Evolutionary conservation across 2,797 vertebrate genomes (phyloP), one percentile per base, ranked within the genome.

Genomic region (Xiphophorus birchmanni): DNA sequence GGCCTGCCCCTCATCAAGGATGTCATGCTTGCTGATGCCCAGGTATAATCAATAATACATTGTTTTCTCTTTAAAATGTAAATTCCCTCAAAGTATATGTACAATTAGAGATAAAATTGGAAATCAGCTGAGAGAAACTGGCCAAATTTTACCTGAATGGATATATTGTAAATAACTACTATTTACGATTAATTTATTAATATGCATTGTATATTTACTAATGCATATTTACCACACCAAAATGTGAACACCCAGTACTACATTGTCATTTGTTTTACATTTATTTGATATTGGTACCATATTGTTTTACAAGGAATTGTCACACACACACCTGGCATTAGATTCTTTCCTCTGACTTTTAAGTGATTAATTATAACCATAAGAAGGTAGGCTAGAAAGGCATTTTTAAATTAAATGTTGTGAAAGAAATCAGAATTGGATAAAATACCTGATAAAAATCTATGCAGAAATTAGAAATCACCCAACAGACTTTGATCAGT

Each of bases 1-100:
- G 98, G 98, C 82, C 95, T 96, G 81, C 98, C 98, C 85, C 97
- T 97, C 86, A 99, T 99, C 94, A 98, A 97, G 95, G 98, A 99
- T 15, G 92, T 99, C 93, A 99, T 99, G 98, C 95, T 99, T 90
- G 97, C 98, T 0, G 98, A 99, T 0, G 98, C 98, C 88, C 98
- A 99, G 98, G 98, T 99, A 91, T 90, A 94, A 82, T 17, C 71
- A 32, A 58, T 17, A 73, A 47, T 47, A 29, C 23, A 7, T n/a
- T 29, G 7, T 29, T 73, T 73, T 73, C 3, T 73, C 69, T 47
- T 47, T 73, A 29, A 29, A 47, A 47, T 29, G 26, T 15, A 17
- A 47, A 29, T 47, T 29, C 42, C 42, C 1, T 29, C 2, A 44
- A 29, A 15, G 5, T 45, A 3, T 45, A 45, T 44, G 13, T 45